These are phyloP conservation scores for Puntigrus tetrazona DNA, from an alignment of 2,113 vertebrate genomes.

Conservation along the genomic window DNA sequence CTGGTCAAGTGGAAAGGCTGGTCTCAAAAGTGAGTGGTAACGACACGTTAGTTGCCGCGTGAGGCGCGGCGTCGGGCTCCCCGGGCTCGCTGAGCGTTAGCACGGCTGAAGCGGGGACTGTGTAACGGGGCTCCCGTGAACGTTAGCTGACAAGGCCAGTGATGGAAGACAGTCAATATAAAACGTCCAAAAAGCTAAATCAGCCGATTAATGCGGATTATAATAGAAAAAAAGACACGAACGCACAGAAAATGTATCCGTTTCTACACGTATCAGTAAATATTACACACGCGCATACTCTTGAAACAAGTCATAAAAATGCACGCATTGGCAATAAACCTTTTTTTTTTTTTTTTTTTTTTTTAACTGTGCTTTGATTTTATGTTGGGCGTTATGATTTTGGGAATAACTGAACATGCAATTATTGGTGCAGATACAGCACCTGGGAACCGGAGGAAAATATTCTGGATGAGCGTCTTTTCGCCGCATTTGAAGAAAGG, in stretches of 20 bases:
- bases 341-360: too few species aligned
- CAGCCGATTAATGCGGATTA: not conserved
- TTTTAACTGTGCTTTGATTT: not conserved
- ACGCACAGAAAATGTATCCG: too few species aligned
- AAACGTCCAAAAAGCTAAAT: not conserved
- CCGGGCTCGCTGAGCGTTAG: constrained; percentile 29
- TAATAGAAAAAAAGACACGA: not conserved
- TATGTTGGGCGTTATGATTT: not conserved
- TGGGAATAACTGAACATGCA: not conserved
- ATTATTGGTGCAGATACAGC: constrained; percentile 84
- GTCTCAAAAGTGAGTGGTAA: constrained; percentile 94
- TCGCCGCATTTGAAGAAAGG: constrained; percentile 97
- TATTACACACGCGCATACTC: not conserved
- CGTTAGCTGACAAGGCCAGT: constrained; percentile 33
- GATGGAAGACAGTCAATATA: not conserved
- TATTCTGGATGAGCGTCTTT: constrained; percentile 93
- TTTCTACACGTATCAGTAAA: not conserved
- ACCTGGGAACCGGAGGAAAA: constrained; percentile 99
- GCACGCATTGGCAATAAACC: not conserved
- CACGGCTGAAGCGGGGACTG: constrained; percentile 16
- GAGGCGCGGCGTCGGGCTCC: not conserved
- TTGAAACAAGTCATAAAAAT: not conserved
- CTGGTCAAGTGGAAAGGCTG: constrained; percentile 99
- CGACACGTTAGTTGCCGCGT: not conserved
- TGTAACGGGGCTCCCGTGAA: constrained; percentile 42